A percentile compares a stretch with the other conserved stretches of the same genome.
phyloP scores from a whole-genome alignment of 1,140 invertebrate genomes.

The Diuraphis noxia region DNA sequence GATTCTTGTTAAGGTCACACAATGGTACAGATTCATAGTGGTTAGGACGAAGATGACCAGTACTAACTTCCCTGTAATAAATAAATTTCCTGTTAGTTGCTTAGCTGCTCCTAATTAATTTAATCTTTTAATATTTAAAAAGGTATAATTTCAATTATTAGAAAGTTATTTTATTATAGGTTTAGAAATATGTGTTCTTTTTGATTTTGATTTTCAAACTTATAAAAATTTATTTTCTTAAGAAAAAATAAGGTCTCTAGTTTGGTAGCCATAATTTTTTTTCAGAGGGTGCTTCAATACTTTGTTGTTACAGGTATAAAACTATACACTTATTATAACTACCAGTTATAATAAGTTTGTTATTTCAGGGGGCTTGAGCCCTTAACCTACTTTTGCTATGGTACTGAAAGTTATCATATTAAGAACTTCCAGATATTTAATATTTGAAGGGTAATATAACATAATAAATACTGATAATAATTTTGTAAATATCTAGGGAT shows the following conservation, averaged over 20 bases:
- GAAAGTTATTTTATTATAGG: background rate
- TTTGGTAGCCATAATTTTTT: no score
- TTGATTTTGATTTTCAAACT: background rate
- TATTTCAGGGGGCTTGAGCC: no score
- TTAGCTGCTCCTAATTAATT: background rate
- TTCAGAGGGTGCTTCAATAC: no score
- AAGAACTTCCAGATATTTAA: no score
- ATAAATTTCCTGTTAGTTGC: no score
- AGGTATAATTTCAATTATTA: background rate
- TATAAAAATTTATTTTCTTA: background rate
- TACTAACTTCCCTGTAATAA: conserved; percentile 28
- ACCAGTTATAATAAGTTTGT: no score
- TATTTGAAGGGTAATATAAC: background rate
- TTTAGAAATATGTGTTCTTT: background rate
- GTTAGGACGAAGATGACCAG: background rate
- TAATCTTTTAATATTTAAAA: background rate
- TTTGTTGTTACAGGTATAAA: no score
- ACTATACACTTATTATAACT: no score
- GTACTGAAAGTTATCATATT: no score
- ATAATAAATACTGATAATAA: background rate
- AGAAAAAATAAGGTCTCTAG: no score
- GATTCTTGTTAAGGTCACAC: background rate
- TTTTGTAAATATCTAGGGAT: background rate
- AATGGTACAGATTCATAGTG: background rate
- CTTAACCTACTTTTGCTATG: no score